A percentile compares a stretch with the other conserved stretches of the same genome.
These are phyloP conservation scores for Galeruca laticollis DNA, from an alignment of 2,888 invertebrate genomes.

Conservation along the genomic window DNA sequence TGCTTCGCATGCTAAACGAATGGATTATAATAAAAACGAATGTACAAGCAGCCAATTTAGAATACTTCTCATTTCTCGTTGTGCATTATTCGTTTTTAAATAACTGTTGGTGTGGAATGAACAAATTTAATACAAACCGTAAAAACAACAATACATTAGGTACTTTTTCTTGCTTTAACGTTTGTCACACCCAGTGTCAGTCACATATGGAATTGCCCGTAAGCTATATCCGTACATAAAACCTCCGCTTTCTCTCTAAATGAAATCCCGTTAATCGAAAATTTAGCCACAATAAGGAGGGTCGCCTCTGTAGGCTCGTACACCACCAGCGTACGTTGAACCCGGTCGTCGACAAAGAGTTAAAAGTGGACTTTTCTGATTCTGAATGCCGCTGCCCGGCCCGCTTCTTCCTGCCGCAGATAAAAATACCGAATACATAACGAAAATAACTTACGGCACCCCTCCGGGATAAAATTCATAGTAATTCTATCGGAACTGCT, in stretches of 20 bases:
- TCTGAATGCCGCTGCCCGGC: constrained; percentile 50
- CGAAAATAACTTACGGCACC: constrained; percentile 51
- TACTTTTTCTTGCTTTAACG: not conserved
- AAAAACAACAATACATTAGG: not conserved
- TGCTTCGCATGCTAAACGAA: too few relatives aligned
- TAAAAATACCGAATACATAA: constrained; percentile 58
- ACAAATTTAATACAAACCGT: not conserved
- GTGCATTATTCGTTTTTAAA: too few relatives aligned
- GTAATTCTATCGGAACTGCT: not conserved
- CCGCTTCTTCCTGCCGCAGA: constrained; percentile 61
- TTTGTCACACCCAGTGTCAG: not conserved
- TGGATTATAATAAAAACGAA: too few relatives aligned
- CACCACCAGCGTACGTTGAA: constrained; percentile 62
- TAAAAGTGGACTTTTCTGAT: constrained; percentile 60
- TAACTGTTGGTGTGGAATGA: not conserved
- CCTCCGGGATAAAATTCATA: constrained; percentile 31
- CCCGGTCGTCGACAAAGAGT: constrained; percentile 61
- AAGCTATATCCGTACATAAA: not conserved
- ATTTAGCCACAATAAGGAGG: constrained; percentile 57
- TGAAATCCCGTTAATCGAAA: constrained; percentile 23
- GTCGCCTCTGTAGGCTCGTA: constrained; percentile 59
- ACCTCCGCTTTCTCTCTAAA: constrained; percentile 4
- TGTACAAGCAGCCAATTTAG: too few relatives aligned
- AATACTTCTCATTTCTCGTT: too few relatives aligned
- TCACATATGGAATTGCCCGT: not conserved